Evolutionary conservation across 2,888 invertebrate genomes (phyloP), one percentile per base, ranked within the genome.

Genomic region (Lycocerus yunnanus): DNA sequence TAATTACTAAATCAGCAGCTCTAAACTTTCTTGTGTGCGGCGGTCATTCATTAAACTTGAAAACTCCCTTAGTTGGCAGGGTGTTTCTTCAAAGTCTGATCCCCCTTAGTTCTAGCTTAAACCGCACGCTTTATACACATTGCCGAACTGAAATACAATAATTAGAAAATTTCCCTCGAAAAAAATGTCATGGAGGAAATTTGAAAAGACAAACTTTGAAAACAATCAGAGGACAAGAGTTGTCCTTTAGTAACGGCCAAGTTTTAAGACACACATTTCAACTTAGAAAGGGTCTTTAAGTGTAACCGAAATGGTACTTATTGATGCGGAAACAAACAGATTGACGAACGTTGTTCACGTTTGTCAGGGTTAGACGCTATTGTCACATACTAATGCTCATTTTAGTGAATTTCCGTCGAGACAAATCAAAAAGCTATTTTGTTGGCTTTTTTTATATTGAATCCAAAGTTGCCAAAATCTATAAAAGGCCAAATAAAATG

Each of bases 31-130:
- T 81, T 81, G 83, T 84, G 85, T 86, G 86, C 85, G 86, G 76
- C 85, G 86, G 86, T 87, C 86, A 87, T 86, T 86, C 86, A 87
- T 87, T 87, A 86, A 86, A 86, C 84, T 85, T 82, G 83, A 83
- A 83, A 85, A 84, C 83, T 86, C 84, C 74, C 71, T 71, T 24
- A 65, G 68, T 75, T 75, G 73, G 69, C 66, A 72, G 77, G 76
- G 75, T 73, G 77, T 77, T 79, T 73, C 71, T 77, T 75, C 73
- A 75, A 72, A 74, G 72, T 74, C 75, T 72, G 73, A 71, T 58
- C 68, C 78, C 78, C 75, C 75, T 77, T 75, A 68, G 69, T 70
- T 59, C 75, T 77, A 75, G 75, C 71, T 77, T 73, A 73, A 72
- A 73, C 77, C 72, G 74, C 77, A 73, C 78, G 70, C 74, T 76